Conservation (phyloP, 2,113 vertebrate species). For the Tyrannus savana region DNA sequence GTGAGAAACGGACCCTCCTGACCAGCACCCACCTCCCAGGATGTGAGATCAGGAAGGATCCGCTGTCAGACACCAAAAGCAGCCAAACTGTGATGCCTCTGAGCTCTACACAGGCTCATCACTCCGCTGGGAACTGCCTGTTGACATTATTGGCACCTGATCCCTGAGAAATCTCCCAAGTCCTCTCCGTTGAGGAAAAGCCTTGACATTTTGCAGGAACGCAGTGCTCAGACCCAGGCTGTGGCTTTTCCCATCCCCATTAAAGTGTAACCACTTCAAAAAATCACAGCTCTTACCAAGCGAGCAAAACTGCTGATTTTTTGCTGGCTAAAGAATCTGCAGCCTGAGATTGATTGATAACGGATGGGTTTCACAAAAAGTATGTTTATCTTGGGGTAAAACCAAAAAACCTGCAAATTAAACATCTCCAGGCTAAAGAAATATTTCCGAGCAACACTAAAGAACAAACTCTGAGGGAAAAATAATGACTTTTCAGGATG, state of each 20-base stretch:
- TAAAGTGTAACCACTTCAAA: neutral
- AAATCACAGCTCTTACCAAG: neutral
- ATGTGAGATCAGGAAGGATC: neutral
- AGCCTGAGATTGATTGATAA: neutral
- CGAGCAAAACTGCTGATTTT: neutral
- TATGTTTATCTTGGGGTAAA: neutral
- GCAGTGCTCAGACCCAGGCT: neutral
- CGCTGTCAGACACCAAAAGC: neutral
- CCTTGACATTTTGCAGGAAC: neutral
- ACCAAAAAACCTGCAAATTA: neutral
- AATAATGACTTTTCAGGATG: conserved; percentile 30
- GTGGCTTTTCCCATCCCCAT: neutral
- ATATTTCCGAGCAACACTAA: neutral
- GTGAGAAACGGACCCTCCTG: fast-evolving
- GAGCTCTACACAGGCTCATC: neutral
- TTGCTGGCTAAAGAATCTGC: neutral
- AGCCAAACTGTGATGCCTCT: neutral
- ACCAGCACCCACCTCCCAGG: too few relatives aligned
- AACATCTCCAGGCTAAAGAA: neutral
- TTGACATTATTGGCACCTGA: neutral
- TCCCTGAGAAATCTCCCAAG: neutral
- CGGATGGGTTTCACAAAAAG: neutral
- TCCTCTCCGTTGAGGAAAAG: neutral
- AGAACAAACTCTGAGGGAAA: neutral
- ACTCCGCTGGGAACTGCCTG: neutral